Base-by-base conservation (phyloP, 2,113 vertebrate species). In the Dascyllus trimaculatus region DNA sequence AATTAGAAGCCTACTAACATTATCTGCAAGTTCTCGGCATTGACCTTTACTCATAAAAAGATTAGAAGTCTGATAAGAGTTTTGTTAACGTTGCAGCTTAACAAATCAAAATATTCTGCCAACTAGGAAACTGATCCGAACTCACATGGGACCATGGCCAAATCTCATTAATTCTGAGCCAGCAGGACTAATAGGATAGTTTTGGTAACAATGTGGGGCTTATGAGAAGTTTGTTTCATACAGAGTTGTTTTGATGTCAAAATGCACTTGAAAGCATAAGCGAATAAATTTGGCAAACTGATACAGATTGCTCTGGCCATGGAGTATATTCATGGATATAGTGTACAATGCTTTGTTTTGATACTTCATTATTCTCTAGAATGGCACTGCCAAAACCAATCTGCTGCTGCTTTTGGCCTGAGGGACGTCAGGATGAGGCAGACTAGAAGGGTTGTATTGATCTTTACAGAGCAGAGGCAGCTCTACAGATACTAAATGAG, bases 401-500 rank as follows among this genome's bases (percentile, higher is more conserved):
- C 21, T 67, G 22, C 49, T 40, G 29, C 19, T 48, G 2, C 71
- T 53, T 48, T 32, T 26, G n/a, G 15, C 72, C 65, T 8, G 17
- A 71, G 45, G 57, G n/a, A 59, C 18, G 3, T 17, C 11, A 63
- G 51, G 24, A 76, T 9, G n/a, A 58, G 62, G 78, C 63, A 26
- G 61, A 24, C n/a, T 63, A 21, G 11, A 71, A 22, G 45, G 22
- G 35, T 11, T 21, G 15, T 61, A 72, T 80, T 86, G 75, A 74
- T 74, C 74, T 17, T 71, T 22, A n/a, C 1, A 9, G 64, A 83
- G 80, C 53, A 43, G 51, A 83, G 71, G 40, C 76, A 82, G 57
- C 75, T 65, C 51, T n/a, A 17, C 51, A 21, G 56, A 85, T 59
- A 57, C 38, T 29, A n/a, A 71, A 66, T 21, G 48, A 29, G 38